Conservation (phyloP, 2,888 invertebrate genomes). For the Ramazzottius varieornatus region DNA sequence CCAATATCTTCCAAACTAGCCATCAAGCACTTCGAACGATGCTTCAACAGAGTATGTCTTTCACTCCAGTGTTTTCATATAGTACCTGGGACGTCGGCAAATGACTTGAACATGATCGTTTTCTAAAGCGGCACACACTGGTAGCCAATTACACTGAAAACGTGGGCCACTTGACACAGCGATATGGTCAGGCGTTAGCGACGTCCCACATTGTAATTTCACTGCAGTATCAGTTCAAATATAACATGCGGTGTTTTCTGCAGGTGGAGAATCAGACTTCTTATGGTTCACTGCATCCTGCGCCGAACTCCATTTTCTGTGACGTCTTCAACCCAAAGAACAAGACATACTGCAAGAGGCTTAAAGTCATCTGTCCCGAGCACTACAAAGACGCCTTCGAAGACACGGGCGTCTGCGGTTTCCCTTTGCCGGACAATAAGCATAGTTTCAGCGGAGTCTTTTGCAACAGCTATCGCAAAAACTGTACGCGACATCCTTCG, state of each 20-base stretch:
- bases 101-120: too few relatives aligned
- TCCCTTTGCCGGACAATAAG: conserved; percentile 55
- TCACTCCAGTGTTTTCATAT: neutral
- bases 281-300: conserved; percentile 52
- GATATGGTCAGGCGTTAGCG: neutral
- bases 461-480: conserved; percentile 62
- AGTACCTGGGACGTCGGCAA: too few relatives aligned
- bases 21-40: conserved; percentile 88
- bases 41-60: conserved; percentile 50
- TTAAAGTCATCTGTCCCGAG: conserved; percentile 84
- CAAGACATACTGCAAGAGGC: conserved; percentile 74
- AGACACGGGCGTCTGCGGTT: conserved; percentile 49
- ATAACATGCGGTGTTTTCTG: too few relatives aligned
- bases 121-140: too few relatives aligned
- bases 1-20: conserved; percentile 74
- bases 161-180: neutral
- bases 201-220: too few relatives aligned
- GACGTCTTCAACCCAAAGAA: conserved; percentile 70
- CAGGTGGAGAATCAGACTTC: conserved; percentile 82
- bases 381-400: conserved; percentile 74
- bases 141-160: too few relatives aligned
- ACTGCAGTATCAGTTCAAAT: too few relatives aligned
- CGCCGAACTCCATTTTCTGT: conserved; percentile 50
- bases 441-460: conserved; percentile 60
- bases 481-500: conserved; percentile 63